phyloP scores from a whole-genome alignment of 2,888 invertebrate genomes.

The Xestia ashworthii region DNA sequence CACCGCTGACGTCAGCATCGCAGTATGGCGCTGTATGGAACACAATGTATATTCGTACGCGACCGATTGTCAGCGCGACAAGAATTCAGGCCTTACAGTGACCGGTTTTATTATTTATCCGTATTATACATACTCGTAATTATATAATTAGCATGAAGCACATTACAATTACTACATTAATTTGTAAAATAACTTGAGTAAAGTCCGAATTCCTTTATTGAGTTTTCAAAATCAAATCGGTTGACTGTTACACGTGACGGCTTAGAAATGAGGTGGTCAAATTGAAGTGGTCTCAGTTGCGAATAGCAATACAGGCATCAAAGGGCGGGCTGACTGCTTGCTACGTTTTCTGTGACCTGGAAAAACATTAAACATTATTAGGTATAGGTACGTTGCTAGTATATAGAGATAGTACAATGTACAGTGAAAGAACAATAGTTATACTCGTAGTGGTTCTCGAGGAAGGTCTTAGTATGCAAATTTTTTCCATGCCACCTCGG shows the following conservation, averaged over 20 bases:
- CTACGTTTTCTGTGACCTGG: neutral
- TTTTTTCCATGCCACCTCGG: too few species aligned
- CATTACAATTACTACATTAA: neutral
- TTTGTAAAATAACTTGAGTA: neutral
- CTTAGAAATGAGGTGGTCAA: constrained; percentile 16
- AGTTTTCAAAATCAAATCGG: constrained; percentile 7
- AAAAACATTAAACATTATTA: neutral
- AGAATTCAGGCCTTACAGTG: neutral
- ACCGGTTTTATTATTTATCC: neutral
- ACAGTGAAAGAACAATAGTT: too few species aligned
- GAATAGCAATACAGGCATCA: constrained; percentile 25
- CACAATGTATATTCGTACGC: too few species aligned
- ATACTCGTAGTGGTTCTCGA: too few species aligned
- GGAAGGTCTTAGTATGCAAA: too few species aligned
- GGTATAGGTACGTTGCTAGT: neutral
- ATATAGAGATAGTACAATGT: too few species aligned
- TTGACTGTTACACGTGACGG: neutral
- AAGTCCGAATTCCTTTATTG: neutral
- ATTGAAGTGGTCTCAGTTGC: constrained; percentile 30
- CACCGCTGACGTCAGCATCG: too few species aligned
- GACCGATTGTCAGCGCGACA: too few species aligned
- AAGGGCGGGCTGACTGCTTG: neutral
- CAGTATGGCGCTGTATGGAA: too few species aligned
- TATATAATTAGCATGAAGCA: neutral
- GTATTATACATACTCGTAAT: neutral